These are phyloP conservation scores for Antitype chi DNA, from an alignment of 2,888 invertebrate genomes.

Conservation along the genomic window DNA sequence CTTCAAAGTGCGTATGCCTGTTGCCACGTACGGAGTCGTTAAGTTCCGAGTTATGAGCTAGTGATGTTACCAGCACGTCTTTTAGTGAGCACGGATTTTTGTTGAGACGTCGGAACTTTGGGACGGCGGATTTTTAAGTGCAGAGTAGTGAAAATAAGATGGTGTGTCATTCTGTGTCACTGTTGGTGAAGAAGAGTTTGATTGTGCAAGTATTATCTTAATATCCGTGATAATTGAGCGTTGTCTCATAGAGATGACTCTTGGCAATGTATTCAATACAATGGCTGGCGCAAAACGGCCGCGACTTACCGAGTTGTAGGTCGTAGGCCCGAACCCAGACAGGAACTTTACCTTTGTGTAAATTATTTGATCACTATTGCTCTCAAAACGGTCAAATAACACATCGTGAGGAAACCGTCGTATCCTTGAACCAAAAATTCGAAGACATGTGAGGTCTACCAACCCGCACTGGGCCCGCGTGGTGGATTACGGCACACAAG, in stretches of 20 bases:
- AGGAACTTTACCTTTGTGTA: too few relatives aligned
- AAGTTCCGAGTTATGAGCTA: conserved; percentile 65
- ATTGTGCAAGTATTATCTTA: background rate
- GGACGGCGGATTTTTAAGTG: background rate
- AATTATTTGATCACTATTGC: too few relatives aligned
- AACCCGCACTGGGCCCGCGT: too few relatives aligned
- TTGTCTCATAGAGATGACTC: background rate
- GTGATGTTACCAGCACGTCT: conserved; percentile 37
- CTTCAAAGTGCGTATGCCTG: conserved; percentile 75
- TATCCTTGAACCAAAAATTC: too few relatives aligned
- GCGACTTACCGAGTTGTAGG: too few relatives aligned
- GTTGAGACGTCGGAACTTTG: conserved; percentile 6
- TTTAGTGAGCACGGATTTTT: conserved; percentile 24
- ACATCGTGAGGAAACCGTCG: too few relatives aligned
- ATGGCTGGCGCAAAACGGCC: too few relatives aligned
- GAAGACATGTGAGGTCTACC: too few relatives aligned
- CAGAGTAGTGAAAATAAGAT: background rate
- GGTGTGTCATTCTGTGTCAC: background rate
- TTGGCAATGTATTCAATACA: background rate
- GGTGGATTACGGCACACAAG: too few relatives aligned
- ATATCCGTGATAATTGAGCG: background rate
- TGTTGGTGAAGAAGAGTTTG: background rate
- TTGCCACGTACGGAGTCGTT: conserved; percentile 66
- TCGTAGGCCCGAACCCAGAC: too few relatives aligned
- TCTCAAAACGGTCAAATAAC: too few relatives aligned